Conservation (phyloP, 2,888 invertebrate genomes). For the Metalampra italica region DNA sequence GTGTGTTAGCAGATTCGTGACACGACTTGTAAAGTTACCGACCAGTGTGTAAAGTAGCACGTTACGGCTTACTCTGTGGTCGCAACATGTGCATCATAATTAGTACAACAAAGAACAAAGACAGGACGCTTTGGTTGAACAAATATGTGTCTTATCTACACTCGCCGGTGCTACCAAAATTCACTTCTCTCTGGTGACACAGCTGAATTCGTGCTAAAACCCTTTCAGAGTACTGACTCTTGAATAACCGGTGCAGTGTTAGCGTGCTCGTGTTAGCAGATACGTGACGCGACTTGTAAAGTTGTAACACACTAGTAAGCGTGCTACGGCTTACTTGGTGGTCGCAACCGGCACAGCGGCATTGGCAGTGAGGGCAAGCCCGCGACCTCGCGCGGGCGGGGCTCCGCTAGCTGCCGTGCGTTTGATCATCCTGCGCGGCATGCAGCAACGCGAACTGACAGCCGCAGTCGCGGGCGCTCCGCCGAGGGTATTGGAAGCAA, state of each 20-base stretch:
- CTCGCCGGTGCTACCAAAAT: not conserved
- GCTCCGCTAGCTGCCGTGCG: constrained; percentile 78
- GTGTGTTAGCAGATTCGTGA: not conserved
- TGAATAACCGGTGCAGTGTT: constrained; percentile 14
- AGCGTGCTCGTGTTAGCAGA: constrained; percentile 33
- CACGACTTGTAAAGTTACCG: not conserved
- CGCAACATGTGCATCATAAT: too few relatives aligned
- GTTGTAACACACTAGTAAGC: constrained; percentile 54
- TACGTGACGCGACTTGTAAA: constrained; percentile 26
- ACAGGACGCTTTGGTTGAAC: too few relatives aligned
- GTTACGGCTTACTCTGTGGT: too few relatives aligned
- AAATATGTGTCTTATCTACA: not conserved
- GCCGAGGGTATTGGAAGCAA: constrained; percentile 91
- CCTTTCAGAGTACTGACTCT: not conserved
- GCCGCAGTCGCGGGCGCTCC: constrained; percentile 90
- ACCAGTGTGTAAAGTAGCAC: too few relatives aligned
- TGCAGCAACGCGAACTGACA: constrained; percentile 94
- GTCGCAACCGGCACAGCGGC: constrained; percentile 70
- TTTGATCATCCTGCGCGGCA: constrained; percentile 84
- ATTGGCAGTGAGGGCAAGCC: constrained; percentile 72
- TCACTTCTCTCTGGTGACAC: not conserved
- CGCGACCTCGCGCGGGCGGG: constrained; percentile 69
- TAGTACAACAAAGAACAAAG: too few relatives aligned
- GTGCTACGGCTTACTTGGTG: constrained; percentile 74
- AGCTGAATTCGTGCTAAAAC: too few relatives aligned